Evolutionary conservation across 2,113 vertebrate genomes (phyloP), one percentile per base, ranked within the genome.

Genomic region (Onychostruthus taczanowskii): DNA sequence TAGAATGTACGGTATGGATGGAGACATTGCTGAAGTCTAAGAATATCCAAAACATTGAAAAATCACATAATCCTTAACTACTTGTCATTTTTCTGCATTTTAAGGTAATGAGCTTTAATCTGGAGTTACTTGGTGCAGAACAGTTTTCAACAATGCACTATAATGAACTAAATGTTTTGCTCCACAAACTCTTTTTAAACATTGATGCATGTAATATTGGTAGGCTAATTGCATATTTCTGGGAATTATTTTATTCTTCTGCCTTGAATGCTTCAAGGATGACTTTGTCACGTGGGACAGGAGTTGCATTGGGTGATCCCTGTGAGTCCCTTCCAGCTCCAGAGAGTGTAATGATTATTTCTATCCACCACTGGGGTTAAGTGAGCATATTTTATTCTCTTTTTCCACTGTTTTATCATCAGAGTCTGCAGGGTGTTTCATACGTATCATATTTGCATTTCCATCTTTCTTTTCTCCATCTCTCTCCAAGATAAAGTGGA

Each of bases 341-440:
- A 41, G 27, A 53, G 15, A 46, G 15, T 16, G 13, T 18, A 27
- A 33, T 18, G 8, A n/a, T 47, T 35, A 64, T 23, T 52, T 7
- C 3, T 37, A 9, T 13, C 49, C 13, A 37, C 20, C 16, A 22
- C 10, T 0, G 0, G 16, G 4, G 4, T 43, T 61, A 56, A 73
- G 39, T 33, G 4, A 31, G 12, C 1, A 0, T 28, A 37, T 33
- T 53, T 8, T 16, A 30, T 18, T 37, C 4, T 39, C 26, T 33
- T 56, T 49, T 1, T 78, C 68, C 46, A 37, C 0, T 23, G 41
- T 83, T 86, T 80, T 24, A 23, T 6, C 11, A 5, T 35, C 4
- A 31, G 5, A 49, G 6, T 22, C 30, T 35, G 7, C 7, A 62
- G 8, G 5, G 3, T 47, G 2, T 33, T 79, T 68, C 31, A 8